These are phyloP conservation scores for Mellilla xanthometata DNA, from an alignment of 2,888 invertebrate species.

Conservation along the genomic window DNA sequence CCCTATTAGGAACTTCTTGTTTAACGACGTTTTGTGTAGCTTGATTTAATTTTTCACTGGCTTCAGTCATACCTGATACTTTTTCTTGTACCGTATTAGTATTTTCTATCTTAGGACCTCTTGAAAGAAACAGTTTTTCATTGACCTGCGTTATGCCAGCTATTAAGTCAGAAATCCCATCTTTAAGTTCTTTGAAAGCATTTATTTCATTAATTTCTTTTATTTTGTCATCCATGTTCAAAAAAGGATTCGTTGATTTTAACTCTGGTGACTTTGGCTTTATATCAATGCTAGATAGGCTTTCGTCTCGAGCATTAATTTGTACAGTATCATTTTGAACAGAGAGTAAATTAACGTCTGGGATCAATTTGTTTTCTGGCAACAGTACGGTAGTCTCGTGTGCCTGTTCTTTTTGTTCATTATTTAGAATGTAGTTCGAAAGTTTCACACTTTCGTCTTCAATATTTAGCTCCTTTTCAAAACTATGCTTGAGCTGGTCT, in stretches of 20 bases:
- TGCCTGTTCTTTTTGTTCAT: constrained; percentile 45
- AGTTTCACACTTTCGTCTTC: constrained; percentile 61
- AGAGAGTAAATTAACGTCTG: constrained; percentile 49
- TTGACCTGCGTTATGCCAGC: constrained; percentile 78
- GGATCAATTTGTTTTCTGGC: constrained; percentile 51
- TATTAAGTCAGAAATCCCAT: constrained; percentile 76
- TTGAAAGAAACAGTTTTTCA: constrained; percentile 67
- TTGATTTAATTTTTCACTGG: constrained; percentile 58
- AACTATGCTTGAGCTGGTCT: constrained; percentile 73
- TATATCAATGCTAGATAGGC: constrained; percentile 31
- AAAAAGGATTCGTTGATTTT: constrained; percentile 67
- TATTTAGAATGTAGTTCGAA: constrained; percentile 49
- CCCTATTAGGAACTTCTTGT: constrained; percentile 52
- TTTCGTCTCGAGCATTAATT: constrained; percentile 36
- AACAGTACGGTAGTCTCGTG: constrained; percentile 51
- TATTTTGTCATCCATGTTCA: constrained; percentile 61
- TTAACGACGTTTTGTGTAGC: constrained; percentile 47
- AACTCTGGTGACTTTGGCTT: constrained; percentile 39
- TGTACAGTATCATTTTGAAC: constrained; percentile 56
- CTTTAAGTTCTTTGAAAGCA: constrained; percentile 76
- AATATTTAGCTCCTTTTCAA: constrained; percentile 70
- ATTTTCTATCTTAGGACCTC: constrained; percentile 40
- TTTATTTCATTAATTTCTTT: constrained; percentile 73
- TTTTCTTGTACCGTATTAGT: constrained; percentile 36
- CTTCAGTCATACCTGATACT: constrained; percentile 56